phyloP scores from a whole-genome alignment of 2,888 invertebrate genomes.

The Smittia aterrima region DNA sequence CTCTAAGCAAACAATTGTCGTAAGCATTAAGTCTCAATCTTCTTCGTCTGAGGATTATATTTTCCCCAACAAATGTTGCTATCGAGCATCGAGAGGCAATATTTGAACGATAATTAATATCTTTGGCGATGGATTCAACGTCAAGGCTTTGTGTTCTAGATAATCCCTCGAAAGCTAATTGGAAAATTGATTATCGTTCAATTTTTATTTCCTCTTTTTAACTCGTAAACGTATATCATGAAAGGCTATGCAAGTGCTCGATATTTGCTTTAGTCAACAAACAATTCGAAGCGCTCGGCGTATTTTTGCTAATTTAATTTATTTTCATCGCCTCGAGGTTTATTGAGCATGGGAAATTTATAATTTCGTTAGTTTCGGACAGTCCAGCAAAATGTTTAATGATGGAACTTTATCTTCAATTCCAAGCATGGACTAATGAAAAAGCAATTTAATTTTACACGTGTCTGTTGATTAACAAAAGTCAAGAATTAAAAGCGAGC shows the following conservation, averaged over 20 bases:
- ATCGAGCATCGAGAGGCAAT: not conserved
- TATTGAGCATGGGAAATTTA: conserved; percentile 32
- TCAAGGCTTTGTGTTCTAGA: not conserved
- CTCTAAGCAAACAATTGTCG: not conserved
- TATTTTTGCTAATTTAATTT: conserved; percentile 29
- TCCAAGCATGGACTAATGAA: not conserved
- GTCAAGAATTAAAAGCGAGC: not conserved
- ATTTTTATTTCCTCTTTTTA: not conserved
- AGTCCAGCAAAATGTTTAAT: not conserved
- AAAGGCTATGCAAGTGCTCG: not conserved
- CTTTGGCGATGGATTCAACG: not conserved
- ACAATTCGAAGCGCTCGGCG: conserved; percentile 1
- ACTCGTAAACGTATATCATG: not conserved
- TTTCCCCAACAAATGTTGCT: not conserved
- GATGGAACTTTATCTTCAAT: conserved; percentile 9
- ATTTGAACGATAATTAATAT: not conserved
- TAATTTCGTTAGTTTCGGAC: conserved; percentile 7
- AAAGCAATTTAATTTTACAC: conserved; percentile 12
- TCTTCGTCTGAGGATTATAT: not conserved
- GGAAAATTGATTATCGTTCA: conserved; percentile 9
- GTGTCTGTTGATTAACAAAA: conserved; percentile 1
- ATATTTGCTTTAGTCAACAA: conserved; percentile 26
- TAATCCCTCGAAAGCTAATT: conserved; percentile 9
- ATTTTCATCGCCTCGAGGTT: conserved; percentile 13
- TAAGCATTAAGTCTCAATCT: not conserved